phyloP scores from a whole-genome alignment of 1,140 invertebrate species.

The Bombus fervidus region DNA sequence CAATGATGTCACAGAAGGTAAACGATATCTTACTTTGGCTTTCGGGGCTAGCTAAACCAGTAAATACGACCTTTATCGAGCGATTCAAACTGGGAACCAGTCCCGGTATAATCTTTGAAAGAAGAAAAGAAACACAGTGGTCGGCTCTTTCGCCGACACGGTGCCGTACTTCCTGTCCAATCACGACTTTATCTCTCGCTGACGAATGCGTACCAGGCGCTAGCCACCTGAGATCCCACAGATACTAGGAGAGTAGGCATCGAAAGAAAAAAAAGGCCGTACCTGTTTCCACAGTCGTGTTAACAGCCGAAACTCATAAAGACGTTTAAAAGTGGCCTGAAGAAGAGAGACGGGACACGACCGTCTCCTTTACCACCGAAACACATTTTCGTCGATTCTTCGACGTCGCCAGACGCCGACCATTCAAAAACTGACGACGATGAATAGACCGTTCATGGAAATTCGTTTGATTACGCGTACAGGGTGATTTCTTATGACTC shows the following conservation, averaged over 20 bases:
- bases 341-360: slow-evolving; percentile 47
- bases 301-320: slow-evolving; percentile 80
- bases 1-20: neutral
- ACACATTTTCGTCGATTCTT: slow-evolving; percentile 8
- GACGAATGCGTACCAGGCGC: slow-evolving; percentile 45
- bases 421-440: slow-evolving; percentile 20
- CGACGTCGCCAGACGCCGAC: slow-evolving; percentile 39
- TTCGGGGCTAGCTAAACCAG: slow-evolving; percentile 11
- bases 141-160: slow-evolving; percentile 17
- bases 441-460: slow-evolving; percentile 45
- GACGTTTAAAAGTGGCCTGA: slow-evolving; percentile 75
- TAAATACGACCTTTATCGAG: slow-evolving; percentile 36
- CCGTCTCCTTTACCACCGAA: neutral
- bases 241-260: slow-evolving; percentile 56
- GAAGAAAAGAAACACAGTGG: neutral
- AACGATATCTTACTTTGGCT: neutral
- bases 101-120: neutral
- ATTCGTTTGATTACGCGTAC: slow-evolving; percentile 3
- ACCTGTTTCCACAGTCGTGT: slow-evolving; percentile 69
- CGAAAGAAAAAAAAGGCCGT: slow-evolving; percentile 25
- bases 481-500: neutral
- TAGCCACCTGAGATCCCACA: slow-evolving; percentile 63
- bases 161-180: slow-evolving; percentile 51
- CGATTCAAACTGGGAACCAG: slow-evolving; percentile 17
- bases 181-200: slow-evolving; percentile 59